Conservation (phyloP, 2,888 invertebrate genomes). For the Aspidapion aeneum region DNA sequence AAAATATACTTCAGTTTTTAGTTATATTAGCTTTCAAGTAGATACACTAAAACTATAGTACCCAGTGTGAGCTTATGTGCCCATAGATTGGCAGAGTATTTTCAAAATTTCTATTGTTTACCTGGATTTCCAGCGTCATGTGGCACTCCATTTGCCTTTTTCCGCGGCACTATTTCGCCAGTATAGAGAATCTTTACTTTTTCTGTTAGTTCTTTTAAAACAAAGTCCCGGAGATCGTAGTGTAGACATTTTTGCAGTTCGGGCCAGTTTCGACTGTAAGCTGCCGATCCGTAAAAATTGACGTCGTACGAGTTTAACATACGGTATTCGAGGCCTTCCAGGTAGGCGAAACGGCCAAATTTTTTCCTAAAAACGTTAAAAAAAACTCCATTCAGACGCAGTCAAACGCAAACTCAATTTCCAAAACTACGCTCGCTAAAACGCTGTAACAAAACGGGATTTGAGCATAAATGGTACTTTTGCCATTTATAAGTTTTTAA, state of each 20-base stretch:
- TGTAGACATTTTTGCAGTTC: slow-evolving; percentile 79
- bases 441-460: too few species aligned
- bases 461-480: too few species aligned
- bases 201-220: slow-evolving; percentile 59
- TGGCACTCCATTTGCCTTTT: slow-evolving; percentile 77
- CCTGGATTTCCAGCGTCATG: slow-evolving; percentile 94
- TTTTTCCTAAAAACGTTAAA: slow-evolving; percentile 65
- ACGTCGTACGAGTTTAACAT: slow-evolving; percentile 98
- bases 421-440: too few species aligned
- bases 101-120: too few species aligned
- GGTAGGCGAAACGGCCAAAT: slow-evolving; percentile 86
- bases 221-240: slow-evolving; percentile 73
- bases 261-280: slow-evolving; percentile 88
- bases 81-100: too few species aligned
- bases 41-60: too few species aligned
- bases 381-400: too few species aligned
- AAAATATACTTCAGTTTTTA: too few species aligned
- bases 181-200: slow-evolving; percentile 64
- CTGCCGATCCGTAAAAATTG: slow-evolving; percentile 94
- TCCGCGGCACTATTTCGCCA: slow-evolving; percentile 69
- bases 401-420: too few species aligned
- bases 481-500: too few species aligned
- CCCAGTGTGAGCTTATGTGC: too few species aligned
- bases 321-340: slow-evolving; percentile 94
- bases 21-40: too few species aligned